A percentile compares a stretch with the other conserved stretches of the same genome.
Conservation (phyloP, 2,888 invertebrate genomes). For the Synanthedon andrenaeformis region DNA sequence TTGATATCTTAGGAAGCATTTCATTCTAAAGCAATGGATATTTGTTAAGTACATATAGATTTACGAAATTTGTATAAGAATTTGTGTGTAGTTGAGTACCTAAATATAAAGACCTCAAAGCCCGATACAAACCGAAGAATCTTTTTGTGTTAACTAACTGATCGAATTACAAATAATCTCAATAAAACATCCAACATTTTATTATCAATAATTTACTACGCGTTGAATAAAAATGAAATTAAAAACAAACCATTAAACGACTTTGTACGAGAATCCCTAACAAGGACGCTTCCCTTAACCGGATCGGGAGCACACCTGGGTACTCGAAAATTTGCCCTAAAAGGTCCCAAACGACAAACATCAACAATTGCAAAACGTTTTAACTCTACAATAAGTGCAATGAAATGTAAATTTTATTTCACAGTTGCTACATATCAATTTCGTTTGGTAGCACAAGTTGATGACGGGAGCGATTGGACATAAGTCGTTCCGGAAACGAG, state of each 20-base stretch:
- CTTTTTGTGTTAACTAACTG: conserved; percentile 23
- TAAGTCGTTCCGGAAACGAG: conserved; percentile 67
- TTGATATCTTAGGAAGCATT: too few species aligned
- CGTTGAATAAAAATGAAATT: conserved; percentile 62
- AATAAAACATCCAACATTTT: conserved; percentile 42
- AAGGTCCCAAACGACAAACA: conserved; percentile 63
- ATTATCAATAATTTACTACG: conserved; percentile 57
- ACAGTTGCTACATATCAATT: conserved; percentile 16
- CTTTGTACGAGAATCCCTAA: conserved; percentile 66
- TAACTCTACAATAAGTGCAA: conserved; percentile 15
- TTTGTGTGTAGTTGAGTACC: too few species aligned
- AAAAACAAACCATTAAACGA: conserved; percentile 71
- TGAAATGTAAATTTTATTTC: conserved; percentile 14
- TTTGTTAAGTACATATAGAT: too few species aligned
- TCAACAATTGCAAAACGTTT: conserved; percentile 17
- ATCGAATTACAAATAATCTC: conserved; percentile 42
- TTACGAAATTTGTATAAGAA: too few species aligned
- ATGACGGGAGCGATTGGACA: conserved; percentile 50
- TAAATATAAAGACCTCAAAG: not conserved
- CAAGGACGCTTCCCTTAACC: conserved; percentile 69
- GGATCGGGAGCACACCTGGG: conserved; percentile 71
- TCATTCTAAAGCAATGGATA: too few species aligned
- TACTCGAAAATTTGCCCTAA: conserved; percentile 64
- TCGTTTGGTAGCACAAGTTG: conserved; percentile 15
- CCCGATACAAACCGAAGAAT: conserved; percentile 11